Base-by-base conservation (phyloP, 2,113 vertebrate species). In the Orcinus orca region DNA sequence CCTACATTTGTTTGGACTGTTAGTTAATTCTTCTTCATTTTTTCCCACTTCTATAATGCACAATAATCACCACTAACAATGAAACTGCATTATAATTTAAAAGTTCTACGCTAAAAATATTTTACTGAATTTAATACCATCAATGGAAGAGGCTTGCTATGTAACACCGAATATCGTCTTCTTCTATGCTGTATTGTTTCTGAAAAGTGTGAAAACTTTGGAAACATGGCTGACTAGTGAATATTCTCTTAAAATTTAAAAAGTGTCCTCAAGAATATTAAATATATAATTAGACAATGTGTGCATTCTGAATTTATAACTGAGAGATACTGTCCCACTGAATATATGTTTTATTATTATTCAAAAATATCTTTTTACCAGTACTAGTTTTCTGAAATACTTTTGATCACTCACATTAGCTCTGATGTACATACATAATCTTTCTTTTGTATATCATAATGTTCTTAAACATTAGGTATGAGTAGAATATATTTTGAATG, bases 21-120 rank as follows among this genome's bases (percentile, higher is more conserved):
- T 96, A 94, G 96, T 97, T 97, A 92, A 26, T n/a, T 95, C 68
- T 94, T 53, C 53, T 23, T 88, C 65, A 29, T 71, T 82, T 97
- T 92, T 89, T 70, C 47, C 58, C 31, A 74, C 63, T 47, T 70
- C 29, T 83, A 38, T 86, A 83, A 92, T 0, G 1, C 90, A 97
- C 1, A n/a, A 65, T 95, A 21, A 95, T 94, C 0, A 95, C 53
- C 25, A 77, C 53, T 88, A 62, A 81, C 68, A 47, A 31, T 41
- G 5, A 91, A 96, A 97, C 79, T 84, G 47, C 74, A 77, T 84
- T 88, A 87, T 29, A 90, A 62, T 33, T 10, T 41, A 68, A 33
- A 29, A 89, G 18, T 26, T 18, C 29, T 94, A 36, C 15, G 95
- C 26, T 94, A 93, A 96, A 97, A 97, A 90, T 94, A 95, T 84